These are phyloP conservation scores for Plecotus auritus DNA, from an alignment of 2,113 vertebrate species.

Conservation along the genomic window DNA sequence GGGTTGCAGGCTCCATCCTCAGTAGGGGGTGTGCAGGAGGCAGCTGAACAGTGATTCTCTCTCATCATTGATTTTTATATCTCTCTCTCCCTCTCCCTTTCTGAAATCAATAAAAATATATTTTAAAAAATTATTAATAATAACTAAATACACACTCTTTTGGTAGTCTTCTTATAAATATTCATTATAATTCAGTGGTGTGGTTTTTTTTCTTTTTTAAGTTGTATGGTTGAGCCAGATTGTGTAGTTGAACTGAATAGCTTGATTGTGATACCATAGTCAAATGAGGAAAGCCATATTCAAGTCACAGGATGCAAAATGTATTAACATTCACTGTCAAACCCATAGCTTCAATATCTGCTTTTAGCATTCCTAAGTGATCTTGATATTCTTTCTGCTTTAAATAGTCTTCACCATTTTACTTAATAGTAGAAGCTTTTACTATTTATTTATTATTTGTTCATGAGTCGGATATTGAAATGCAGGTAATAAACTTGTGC, in stretches of 20 bases:
- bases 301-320: constrained; percentile 46
- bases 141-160: constrained; percentile 21
- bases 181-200: constrained; percentile 22
- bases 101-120: not conserved
- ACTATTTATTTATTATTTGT: constrained; percentile 30
- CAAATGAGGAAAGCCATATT: constrained; percentile 59
- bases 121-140: constrained; percentile 43
- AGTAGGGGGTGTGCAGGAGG: no score
- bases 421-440: constrained; percentile 43
- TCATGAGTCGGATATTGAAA: constrained; percentile 35
- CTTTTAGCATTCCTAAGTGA: constrained; percentile 30
- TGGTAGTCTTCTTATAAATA: constrained; percentile 37
- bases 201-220: not conserved
- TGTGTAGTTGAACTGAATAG: constrained; percentile 53
- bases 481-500: constrained; percentile 16
- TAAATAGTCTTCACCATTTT: constrained; percentile 7
- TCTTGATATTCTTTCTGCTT: constrained; percentile 30
- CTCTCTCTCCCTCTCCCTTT: no score
- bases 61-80: no score
- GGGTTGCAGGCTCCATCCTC: no score
- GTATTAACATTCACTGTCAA: constrained; percentile 52
- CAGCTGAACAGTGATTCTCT: no score
- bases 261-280: constrained; percentile 53
- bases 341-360: constrained; percentile 36
- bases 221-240: constrained; percentile 32